phyloP scores from a whole-genome alignment of 2,797 vertebrate species.

The Xyrichtys novacula region DNA sequence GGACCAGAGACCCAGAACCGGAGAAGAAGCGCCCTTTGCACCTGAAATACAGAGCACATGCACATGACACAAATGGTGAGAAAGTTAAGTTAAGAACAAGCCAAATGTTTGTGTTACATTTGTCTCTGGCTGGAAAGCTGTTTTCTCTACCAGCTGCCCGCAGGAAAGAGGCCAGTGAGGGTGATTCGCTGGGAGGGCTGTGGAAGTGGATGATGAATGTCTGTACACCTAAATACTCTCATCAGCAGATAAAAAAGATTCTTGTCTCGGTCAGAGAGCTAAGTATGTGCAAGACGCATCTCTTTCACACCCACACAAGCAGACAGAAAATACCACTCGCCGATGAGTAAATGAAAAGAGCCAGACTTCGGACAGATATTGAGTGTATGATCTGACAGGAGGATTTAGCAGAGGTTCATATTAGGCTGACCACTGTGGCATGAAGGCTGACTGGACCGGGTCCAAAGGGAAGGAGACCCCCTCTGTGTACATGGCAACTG shows the following conservation, averaged over 20 bases:
- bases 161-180: slow-evolving; percentile 26
- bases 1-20: slow-evolving; percentile 86
- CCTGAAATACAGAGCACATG: slow-evolving; percentile 82
- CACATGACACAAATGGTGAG: slow-evolving; percentile 55
- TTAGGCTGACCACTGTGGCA: slow-evolving; percentile 74
- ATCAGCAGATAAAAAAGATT: slow-evolving; percentile 16
- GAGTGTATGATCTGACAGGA: slow-evolving; percentile 52
- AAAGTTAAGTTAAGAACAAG: slow-evolving; percentile 40
- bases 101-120: slow-evolving; percentile 62
- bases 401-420: slow-evolving; percentile 68
- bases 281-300: neutral
- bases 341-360: slow-evolving; percentile 43
- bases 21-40: slow-evolving; percentile 89
- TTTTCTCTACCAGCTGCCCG: slow-evolving; percentile 59
- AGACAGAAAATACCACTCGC: slow-evolving; percentile 20
- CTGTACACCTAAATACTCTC: slow-evolving; percentile 8
- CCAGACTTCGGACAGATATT: slow-evolving; percentile 33
- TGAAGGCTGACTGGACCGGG: slow-evolving; percentile 61
- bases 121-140: slow-evolving; percentile 51
- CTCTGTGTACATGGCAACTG: slow-evolving; percentile 75
- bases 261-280: neutral
- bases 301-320: neutral
- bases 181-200: slow-evolving; percentile 17
- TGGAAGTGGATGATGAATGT: slow-evolving; percentile 18
- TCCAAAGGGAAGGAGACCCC: slow-evolving; percentile 71